These are phyloP conservation scores for Andrena hattorfiana DNA, from an alignment of 2,888 invertebrate genomes.

Conservation along the genomic window DNA sequence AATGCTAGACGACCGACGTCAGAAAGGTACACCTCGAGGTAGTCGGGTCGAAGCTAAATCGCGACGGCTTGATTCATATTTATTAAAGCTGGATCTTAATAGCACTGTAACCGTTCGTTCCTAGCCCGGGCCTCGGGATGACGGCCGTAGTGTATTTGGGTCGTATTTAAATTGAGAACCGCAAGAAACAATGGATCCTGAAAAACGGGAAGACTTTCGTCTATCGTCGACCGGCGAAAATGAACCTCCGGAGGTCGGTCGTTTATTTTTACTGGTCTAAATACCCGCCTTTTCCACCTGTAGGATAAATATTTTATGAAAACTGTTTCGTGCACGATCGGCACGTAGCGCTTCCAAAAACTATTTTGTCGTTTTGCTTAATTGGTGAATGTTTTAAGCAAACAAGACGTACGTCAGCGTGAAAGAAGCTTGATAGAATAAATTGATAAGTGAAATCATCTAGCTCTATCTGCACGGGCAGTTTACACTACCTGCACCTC, in stretches of 20 bases:
- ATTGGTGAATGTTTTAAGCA: too few relatives aligned
- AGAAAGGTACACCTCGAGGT: conserved; percentile 54
- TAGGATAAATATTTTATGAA: conserved; percentile 11
- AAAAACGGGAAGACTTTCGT: conserved; percentile 9
- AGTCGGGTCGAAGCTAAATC: conserved; percentile 45
- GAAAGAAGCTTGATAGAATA: too few relatives aligned
- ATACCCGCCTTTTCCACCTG: not conserved
- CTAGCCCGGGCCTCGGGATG: not conserved
- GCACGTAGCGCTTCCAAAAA: too few relatives aligned
- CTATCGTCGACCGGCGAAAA: conserved; percentile 17
- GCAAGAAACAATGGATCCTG: conserved; percentile 6
- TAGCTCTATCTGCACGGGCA: not conserved
- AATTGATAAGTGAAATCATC: too few relatives aligned
- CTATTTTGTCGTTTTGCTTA: too few relatives aligned
- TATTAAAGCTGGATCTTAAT: conserved; percentile 33
- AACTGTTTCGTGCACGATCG: not conserved
- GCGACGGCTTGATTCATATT: conserved; percentile 51
- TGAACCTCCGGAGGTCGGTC: not conserved
- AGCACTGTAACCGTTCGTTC: conserved; percentile 44
- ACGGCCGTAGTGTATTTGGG: conserved; percentile 29
- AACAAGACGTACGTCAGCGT: too few relatives aligned
- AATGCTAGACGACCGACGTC: conserved; percentile 73
- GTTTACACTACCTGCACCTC: not conserved
- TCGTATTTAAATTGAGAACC: conserved; percentile 18
- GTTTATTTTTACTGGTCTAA: conserved; percentile 22